These are phyloP conservation scores for Aelia acuminata DNA, from an alignment of 2,888 invertebrate genomes.

Conservation along the genomic window DNA sequence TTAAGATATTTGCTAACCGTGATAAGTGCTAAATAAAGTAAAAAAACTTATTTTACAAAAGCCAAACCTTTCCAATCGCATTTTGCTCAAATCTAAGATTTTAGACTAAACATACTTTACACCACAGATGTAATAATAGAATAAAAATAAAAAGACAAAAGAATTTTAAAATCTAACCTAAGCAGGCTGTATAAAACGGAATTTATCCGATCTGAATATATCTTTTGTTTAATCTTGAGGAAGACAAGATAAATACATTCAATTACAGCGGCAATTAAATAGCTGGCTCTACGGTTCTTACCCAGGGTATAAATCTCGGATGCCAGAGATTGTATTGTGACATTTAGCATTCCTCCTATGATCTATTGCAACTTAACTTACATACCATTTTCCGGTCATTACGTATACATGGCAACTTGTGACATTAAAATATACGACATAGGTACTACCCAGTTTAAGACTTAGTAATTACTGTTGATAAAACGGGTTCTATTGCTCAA, in stretches of 20 bases:
- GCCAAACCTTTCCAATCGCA: no score
- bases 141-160: no score
- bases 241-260: conserved; percentile 8
- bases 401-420: background rate
- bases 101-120: no score
- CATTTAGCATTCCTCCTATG: background rate
- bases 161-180: no score
- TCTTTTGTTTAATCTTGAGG: conserved; percentile 1
- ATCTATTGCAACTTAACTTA: background rate
- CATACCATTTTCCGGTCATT: background rate
- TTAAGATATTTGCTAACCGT: no score
- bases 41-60: no score
- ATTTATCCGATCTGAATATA: background rate
- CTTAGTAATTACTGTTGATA: background rate
- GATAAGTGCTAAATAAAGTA: no score
- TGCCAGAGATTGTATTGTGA: background rate
- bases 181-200: background rate
- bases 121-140: no score
- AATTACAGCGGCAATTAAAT: background rate
- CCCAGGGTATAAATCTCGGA: background rate
- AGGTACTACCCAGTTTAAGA: background rate
- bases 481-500: no score
- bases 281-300: background rate
- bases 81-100: no score
- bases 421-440: background rate